Base-by-base conservation (phyloP, 2,113 vertebrate genomes). In the Anarrhichthys ocellatus region DNA sequence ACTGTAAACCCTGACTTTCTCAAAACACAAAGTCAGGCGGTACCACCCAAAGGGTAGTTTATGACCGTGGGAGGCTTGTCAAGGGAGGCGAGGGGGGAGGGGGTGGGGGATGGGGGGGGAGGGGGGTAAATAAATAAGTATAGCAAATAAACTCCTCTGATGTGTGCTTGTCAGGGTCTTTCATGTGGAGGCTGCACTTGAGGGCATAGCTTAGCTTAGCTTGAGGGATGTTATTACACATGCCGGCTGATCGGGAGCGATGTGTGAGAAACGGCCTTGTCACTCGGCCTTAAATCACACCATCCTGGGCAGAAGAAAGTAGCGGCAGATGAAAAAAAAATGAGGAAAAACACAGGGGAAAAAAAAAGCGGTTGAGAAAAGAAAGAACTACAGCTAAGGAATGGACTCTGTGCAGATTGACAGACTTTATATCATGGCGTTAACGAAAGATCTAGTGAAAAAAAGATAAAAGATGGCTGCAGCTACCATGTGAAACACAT, bases 201-300 rank as follows among this genome's bases (percentile, higher is more conserved):
- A 89, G 93, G 89, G 90, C 90, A 88, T 83, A 92, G 93, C 93
- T 93, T 92, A 93, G 90, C 85, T 75, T 88, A 89, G 92, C 92
- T 89, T 78, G 83, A 92, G 89, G 91, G 86, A 83, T 91, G 92
- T 89, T 90, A 90, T 91, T 92, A 91, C 91, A 93, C 89, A 91
- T 88, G 86, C 81, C 82, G 77, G 84, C 90, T 91, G 92, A 94
- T 93, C 84, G 76, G 86, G 92, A 88, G 83, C 83, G 89, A 91
- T 91, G 93, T 89, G 89, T 92, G 92, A 93, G 92, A 93, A 94
- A 93, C 83, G 69, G 92, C 81, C 89, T 91, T 91, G 91, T 87
- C 81, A 88, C 89, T 81, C 76, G 69, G 42, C 77, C 89, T 89
- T 92, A 92, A 94, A 93, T 94, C 92, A 91, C 73, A 76, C 54